Evolutionary conservation across 2,797 vertebrate species (phyloP).

Genomic region (Salmo trutta): DNA sequence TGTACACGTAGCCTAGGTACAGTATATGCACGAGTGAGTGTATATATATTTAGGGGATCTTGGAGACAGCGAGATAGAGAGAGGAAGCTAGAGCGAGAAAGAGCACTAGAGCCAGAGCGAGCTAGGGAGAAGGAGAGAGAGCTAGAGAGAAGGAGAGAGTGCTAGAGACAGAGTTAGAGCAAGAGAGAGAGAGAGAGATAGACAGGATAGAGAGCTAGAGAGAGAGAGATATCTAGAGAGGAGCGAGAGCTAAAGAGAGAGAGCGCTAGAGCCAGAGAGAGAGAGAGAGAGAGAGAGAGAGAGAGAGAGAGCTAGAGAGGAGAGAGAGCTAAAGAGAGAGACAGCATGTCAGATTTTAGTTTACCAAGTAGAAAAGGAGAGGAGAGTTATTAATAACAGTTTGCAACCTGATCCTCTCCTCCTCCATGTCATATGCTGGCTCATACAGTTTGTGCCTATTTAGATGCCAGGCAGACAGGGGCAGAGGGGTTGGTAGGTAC

Average conservation of each 20-base stretch:
- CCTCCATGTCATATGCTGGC: not conserved
- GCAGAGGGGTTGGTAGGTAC: not conserved
- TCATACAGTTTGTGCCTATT: conserved; percentile 5
- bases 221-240: not conserved
- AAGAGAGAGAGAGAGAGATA: conserved; percentile 15
- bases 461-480: conserved; percentile 1
- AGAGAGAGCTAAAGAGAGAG: conserved; percentile 17
- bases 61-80: not conserved
- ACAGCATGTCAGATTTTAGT: conserved; percentile 53
- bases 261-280: not conserved
- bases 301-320: not conserved
- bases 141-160: conserved; percentile 12
- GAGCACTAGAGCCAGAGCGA: conserved; percentile 1
- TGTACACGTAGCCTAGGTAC: not conserved
- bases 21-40: not conserved
- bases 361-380: conserved; percentile 64
- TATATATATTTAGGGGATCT: conserved; percentile 15
- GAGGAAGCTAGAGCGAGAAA: not conserved
- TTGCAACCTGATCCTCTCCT: conserved; percentile 57
- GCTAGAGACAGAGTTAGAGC: not conserved
- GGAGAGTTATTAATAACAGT: conserved; percentile 68
- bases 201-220: not conserved
- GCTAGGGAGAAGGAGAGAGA: conserved; percentile 3
- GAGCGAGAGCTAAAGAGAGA: not conserved
- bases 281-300: conserved; percentile 19